Base-by-base conservation (phyloP, 2,797 vertebrate genomes). In the Graptemys geographica region DNA sequence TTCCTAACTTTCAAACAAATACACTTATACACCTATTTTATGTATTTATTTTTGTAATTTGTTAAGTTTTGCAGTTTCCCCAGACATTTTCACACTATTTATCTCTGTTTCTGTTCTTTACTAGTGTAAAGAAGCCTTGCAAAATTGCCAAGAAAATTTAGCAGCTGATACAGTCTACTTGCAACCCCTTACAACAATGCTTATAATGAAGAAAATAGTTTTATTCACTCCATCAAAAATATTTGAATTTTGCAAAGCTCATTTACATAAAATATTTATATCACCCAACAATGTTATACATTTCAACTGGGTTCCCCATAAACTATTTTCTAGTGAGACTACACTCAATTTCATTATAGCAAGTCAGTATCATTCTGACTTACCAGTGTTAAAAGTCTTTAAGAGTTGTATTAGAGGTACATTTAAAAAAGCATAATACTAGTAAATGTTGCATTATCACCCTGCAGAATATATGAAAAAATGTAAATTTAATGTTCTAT, bases 401-500 rank as follows among this genome's bases (percentile, higher is more conserved):
- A 89, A 16, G 23, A 87, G 25, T 1, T 84, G 3, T 81, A 41
- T 87, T 28, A 91, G n/a, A 18, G 95, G 88, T 87, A 16, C 16
- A 84, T 49, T 27, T 37, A 88, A 41, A 88, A 91, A 62, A 55
- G 2, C 47, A 15, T 2, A 1, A 28, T 18, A 33, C 31, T n/a
- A 37, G 65, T 69, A 21, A 86, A 15, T 15, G 69, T 3, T 81
- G 3, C 44, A 56, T 10, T 41, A 2, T 27, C 83, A 85, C 4
- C 44, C 44, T 79, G 5, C 7, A 86, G 27, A 0, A 0, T 5
- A 1, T 5, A 83, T 2, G 12, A 59, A 16, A 79, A 4, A 79
- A 53, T 59, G 33, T 88, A 37, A 76, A 91, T 83, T 3, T 3
- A 81, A 76, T 47, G 27, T 28, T 76, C 72, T 15, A 44, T 76